Conservation (phyloP, 2,888 invertebrate genomes). For the Conomelus anceps region DNA sequence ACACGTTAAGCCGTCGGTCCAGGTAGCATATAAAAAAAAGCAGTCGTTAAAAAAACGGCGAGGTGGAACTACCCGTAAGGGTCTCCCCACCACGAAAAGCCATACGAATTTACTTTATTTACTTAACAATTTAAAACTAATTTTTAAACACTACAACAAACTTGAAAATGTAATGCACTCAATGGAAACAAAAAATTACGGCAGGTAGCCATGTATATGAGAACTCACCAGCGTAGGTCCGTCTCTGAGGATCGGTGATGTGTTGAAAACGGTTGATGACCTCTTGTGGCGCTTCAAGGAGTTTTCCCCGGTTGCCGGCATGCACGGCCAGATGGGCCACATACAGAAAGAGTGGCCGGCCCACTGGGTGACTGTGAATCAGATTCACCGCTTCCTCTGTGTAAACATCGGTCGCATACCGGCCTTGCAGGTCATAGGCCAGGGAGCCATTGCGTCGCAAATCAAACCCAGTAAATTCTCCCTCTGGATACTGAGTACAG, state of each 20-base stretch:
- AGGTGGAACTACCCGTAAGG: no score
- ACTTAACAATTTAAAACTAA: not conserved
- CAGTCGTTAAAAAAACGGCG: no score
- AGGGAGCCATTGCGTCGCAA: slow-evolving; percentile 41
- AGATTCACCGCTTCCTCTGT: slow-evolving; percentile 44
- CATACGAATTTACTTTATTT: no score
- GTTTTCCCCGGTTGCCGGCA: slow-evolving; percentile 42
- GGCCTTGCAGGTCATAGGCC: slow-evolving; percentile 41
- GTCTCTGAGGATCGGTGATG: slow-evolving; percentile 58
- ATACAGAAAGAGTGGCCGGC: slow-evolving; percentile 48
- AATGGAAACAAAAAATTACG: not conserved
- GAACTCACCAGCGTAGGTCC: slow-evolving; percentile 65
- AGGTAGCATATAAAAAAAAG: no score
- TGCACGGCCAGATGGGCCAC: slow-evolving; percentile 50
- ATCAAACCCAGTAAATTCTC: slow-evolving; percentile 42
- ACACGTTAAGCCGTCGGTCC: no score
- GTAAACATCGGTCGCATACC: slow-evolving; percentile 47
- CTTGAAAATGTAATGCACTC: not conserved
- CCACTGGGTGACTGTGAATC: slow-evolving; percentile 41
- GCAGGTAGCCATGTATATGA: not conserved
- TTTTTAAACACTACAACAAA: not conserved
- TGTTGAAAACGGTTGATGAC: slow-evolving; percentile 60
- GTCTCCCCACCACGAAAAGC: no score
- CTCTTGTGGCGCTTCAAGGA: slow-evolving; percentile 51
- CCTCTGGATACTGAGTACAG: slow-evolving; percentile 35